Conservation (phyloP, 2,888 invertebrate genomes). For the Heterodera filipjevi region DNA sequence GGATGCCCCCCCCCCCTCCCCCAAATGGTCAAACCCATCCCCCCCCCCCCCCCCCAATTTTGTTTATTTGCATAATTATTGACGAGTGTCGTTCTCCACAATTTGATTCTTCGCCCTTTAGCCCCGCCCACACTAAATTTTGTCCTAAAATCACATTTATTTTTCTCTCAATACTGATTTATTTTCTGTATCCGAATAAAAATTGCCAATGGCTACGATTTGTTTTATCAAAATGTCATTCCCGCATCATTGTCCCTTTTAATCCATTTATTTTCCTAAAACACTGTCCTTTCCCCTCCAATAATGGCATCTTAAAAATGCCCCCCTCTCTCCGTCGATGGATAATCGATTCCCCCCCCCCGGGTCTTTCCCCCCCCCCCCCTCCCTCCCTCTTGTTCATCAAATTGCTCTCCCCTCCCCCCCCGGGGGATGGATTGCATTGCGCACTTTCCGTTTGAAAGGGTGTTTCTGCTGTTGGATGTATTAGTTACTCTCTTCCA, state of each 20-base stretch:
- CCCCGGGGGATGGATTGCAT: conserved; percentile 6
- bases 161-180: too few species aligned
- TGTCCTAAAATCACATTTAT: too few species aligned
- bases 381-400: neutral
- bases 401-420: neutral
- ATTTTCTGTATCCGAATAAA: too few species aligned
- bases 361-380: neutral
- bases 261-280: neutral
- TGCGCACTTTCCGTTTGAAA: neutral
- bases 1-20: neutral
- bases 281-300: neutral
- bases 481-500: neutral
- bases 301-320: neutral
- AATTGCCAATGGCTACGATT: too few species aligned
- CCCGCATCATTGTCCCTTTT: too few species aligned
- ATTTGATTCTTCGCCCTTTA: neutral
- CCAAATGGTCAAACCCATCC: neutral
- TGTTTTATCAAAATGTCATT: too few species aligned
- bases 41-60: neutral
- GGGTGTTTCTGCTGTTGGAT: neutral
- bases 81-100: neutral
- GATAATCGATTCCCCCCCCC: conserved; percentile 7
- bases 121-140: neutral
- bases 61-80: neutral
- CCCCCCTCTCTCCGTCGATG: neutral